These are phyloP conservation scores for Eupsittula cactorum DNA, from an alignment of 2,113 vertebrate species.

Conservation along the genomic window DNA sequence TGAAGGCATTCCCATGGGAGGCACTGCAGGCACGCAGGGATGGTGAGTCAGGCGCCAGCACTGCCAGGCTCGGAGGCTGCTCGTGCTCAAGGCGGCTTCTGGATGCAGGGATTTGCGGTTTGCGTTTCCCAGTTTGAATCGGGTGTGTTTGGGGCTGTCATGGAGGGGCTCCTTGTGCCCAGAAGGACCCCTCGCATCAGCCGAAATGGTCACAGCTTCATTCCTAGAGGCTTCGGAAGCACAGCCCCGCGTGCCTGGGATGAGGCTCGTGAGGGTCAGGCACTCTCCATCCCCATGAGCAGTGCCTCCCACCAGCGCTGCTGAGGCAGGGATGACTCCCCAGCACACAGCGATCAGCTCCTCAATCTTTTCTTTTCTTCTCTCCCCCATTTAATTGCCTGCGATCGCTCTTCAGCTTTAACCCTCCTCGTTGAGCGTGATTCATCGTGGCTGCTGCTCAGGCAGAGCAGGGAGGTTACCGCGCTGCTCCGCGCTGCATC, in stretches of 20 bases:
- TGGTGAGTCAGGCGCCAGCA: neutral
- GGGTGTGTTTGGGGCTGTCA: neutral
- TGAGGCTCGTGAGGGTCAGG: neutral
- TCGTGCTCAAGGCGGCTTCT: neutral
- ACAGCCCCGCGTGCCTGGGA: neutral
- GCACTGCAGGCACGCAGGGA: neutral
- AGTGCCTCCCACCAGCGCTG: neutral
- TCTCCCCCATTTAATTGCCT: neutral
- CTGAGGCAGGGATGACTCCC: neutral
- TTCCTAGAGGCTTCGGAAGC: neutral
- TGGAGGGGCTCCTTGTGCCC: neutral
- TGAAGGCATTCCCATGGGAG: neutral
- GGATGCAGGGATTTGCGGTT: neutral
- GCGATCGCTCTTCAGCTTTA: neutral
- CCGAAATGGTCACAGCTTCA: neutral
- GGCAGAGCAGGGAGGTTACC: neutral
- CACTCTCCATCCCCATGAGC: no score
- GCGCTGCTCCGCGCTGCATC: fast-evolving
- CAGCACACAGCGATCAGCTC: neutral
- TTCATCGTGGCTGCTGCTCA: neutral
- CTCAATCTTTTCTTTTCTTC: neutral
- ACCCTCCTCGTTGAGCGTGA: neutral
- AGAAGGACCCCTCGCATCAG: fast-evolving
- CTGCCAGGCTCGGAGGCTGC: neutral
- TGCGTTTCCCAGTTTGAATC: neutral